Percentiles rank a stretch among this genome's conserved stretches.
Conservation (phyloP, 2,888 invertebrate species). For the Epistrophe grossulariae region DNA sequence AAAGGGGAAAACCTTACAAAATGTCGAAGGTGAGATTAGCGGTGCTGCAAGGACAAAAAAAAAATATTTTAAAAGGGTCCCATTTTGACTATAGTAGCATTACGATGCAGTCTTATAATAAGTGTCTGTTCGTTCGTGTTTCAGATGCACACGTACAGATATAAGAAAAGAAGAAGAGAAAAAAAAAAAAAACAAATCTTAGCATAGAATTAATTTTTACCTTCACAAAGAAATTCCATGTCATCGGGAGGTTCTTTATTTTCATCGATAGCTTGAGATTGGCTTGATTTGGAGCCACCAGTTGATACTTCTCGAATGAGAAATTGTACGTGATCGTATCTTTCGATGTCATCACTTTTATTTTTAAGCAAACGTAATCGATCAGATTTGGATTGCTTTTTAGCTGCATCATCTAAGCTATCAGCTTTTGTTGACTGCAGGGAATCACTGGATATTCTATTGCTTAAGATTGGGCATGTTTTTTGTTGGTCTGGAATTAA, state of each 20-base stretch:
- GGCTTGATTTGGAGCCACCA: conserved; percentile 84
- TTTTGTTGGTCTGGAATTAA: conserved; percentile 70
- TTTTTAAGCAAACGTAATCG: conserved; percentile 82
- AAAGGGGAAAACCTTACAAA: conserved; percentile 97
- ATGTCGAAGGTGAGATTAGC: conserved; percentile 95
- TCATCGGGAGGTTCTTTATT: conserved; percentile 81
- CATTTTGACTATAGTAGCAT: background rate
- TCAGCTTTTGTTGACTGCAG: conserved; percentile 75
- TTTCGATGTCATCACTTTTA: conserved; percentile 83
- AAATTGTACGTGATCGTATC: conserved; percentile 95
- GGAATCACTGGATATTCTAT: conserved; percentile 68
- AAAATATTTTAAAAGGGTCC: background rate
- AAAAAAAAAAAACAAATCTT: background rate
- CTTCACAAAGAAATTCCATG: conserved; percentile 82
- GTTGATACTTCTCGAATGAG: conserved; percentile 93
- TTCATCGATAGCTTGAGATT: conserved; percentile 84
- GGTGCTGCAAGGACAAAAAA: conserved; percentile 87
- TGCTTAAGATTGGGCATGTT: conserved; percentile 76
- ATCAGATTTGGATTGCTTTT: conserved; percentile 81
- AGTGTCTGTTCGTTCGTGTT: conserved; percentile 1
- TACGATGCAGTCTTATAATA: conserved; percentile 26
- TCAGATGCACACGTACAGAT: background rate
- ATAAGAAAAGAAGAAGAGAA: background rate
- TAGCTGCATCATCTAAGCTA: conserved; percentile 80
- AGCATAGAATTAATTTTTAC: conserved; percentile 76